These are phyloP conservation scores for silkworm (Bombyx mori) DNA, from an alignment of 1,140 invertebrate species.

Conservation along the genomic window DNA sequence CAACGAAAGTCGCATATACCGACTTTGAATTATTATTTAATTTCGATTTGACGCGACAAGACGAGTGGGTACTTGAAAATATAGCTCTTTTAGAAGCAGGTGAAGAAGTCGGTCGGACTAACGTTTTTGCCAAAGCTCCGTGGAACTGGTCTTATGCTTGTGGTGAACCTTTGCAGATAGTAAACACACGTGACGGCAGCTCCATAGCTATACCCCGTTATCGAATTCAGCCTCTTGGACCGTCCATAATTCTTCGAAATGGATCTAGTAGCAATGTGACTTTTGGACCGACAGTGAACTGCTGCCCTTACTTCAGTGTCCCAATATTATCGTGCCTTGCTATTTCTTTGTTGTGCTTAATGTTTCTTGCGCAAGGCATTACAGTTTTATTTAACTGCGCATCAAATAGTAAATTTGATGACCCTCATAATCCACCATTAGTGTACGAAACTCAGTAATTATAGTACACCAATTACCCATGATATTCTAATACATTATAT, in stretches of 20 bases:
- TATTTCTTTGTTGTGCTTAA: slow-evolving; percentile 21
- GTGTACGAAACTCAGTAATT: too few species aligned
- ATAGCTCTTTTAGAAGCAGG: slow-evolving; percentile 37
- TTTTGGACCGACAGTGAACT: slow-evolving; percentile 28
- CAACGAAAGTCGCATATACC: slow-evolving; percentile 33
- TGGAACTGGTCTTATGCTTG: slow-evolving; percentile 39
- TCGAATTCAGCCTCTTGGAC: slow-evolving; percentile 25
- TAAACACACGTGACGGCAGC: slow-evolving; percentile 38
- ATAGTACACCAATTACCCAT: too few species aligned
- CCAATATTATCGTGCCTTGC: slow-evolving; percentile 27
- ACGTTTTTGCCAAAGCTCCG: slow-evolving; percentile 24
- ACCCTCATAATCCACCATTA: slow-evolving; percentile 12
- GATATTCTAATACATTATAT: too few species aligned
- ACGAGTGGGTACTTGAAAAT: slow-evolving; percentile 33
- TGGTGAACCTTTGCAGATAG: slow-evolving; percentile 34
- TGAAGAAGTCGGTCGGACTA: slow-evolving; percentile 40
- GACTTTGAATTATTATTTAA: slow-evolving; percentile 46
- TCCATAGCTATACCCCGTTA: slow-evolving; percentile 29
- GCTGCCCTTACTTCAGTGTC: slow-evolving; percentile 34
- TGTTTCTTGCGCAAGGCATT: slow-evolving; percentile 27
- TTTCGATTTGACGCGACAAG: slow-evolving; percentile 23
- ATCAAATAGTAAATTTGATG: slow-evolving; percentile 30
- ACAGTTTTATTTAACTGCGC: slow-evolving; percentile 22
- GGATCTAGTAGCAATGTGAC: slow-evolving; percentile 5
- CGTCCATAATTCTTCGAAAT: neutral